Evolutionary conservation across 2,113 vertebrate genomes (phyloP).

Genomic region (Nyctereutes procyonoides): DNA sequence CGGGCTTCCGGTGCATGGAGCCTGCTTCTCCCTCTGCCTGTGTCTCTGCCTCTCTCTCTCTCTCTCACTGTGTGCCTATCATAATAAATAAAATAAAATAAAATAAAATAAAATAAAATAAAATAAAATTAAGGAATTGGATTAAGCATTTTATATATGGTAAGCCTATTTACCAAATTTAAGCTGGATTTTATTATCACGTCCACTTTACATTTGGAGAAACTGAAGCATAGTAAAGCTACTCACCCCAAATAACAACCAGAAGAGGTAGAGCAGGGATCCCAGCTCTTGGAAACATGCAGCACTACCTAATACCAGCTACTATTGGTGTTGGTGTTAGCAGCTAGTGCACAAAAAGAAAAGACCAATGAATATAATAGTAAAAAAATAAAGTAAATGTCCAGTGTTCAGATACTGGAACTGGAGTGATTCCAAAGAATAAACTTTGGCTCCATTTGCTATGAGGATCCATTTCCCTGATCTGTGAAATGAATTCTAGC

Average conservation of each 20-base stretch:
- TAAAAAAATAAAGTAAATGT: not conserved
- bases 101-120: too few relatives aligned
- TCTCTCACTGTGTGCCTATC: too few relatives aligned
- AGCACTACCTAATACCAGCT: fast-evolving
- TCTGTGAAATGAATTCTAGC: not conserved
- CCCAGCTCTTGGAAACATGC: not conserved
- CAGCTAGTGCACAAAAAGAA: fast-evolving
- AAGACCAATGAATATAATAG: not conserved
- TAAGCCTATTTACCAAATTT: not conserved
- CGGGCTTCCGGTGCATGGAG: too few relatives aligned
- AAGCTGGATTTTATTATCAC: not conserved
- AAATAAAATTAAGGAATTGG: too few relatives aligned
- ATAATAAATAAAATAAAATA: too few relatives aligned
- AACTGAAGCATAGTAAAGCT: not conserved
- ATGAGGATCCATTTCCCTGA: not conserved
- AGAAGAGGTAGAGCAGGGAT: not conserved
- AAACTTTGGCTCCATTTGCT: not conserved
- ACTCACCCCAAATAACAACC: not conserved
- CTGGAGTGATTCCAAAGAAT: not conserved
- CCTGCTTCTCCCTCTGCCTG: too few relatives aligned
- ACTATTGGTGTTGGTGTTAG: fast-evolving
- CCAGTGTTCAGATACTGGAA: not conserved
- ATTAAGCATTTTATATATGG: not conserved
- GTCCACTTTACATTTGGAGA: not conserved
- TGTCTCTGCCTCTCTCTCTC: too few relatives aligned